A percentile compares a stretch with the other conserved stretches of the same genome.
phyloP scores from a whole-genome alignment of 2,113 vertebrate genomes.

The Apodemus sylvaticus region DNA sequence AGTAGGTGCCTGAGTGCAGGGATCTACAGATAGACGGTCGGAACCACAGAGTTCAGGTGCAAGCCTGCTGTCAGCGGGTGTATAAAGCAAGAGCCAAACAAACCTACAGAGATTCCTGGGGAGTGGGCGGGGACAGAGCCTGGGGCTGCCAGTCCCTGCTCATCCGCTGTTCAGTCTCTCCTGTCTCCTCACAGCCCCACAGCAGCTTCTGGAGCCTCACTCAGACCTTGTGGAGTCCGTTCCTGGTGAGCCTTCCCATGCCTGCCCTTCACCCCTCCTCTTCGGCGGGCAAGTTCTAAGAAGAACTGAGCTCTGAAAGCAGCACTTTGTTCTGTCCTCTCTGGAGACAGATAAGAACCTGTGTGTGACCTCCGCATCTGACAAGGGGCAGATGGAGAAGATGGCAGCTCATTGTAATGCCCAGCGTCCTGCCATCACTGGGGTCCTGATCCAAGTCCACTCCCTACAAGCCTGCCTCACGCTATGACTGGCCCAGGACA shows the following conservation, averaged over 20 bases:
- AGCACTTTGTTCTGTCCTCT: slow-evolving; percentile 65
- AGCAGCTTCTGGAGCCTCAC: neutral
- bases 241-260: neutral
- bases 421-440: rapidly evolving
- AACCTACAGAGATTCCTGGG: neutral
- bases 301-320: slow-evolving; percentile 62
- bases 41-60: neutral
- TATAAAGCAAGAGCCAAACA: rapidly evolving
- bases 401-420: neutral
- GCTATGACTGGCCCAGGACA: neutral
- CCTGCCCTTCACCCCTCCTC: neutral
- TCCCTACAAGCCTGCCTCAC: neutral
- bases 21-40: too few species aligned
- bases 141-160: too few species aligned
- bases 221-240: rapidly evolving
- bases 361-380: neutral
- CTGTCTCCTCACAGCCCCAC: neutral
- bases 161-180: neutral
- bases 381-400: neutral
- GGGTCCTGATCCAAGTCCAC: neutral
- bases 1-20: neutral
- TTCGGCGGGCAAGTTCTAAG: neutral
- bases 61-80: neutral
- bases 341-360: slow-evolving; percentile 45
- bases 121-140: too few species aligned